Conservation (phyloP, 2,888 invertebrate genomes). For the Macrosoma leucophasiata region DNA sequence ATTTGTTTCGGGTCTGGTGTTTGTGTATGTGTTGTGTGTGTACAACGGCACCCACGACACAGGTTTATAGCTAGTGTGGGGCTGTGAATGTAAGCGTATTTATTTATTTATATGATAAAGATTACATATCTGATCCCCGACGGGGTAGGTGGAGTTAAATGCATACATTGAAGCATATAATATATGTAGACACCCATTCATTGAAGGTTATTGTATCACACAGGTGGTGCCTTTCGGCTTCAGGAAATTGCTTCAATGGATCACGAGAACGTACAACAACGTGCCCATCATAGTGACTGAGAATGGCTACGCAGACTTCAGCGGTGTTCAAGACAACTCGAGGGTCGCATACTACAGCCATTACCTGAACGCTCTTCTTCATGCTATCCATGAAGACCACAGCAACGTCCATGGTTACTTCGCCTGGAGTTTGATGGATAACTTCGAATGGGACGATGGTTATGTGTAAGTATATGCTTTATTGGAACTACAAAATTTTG, state of each 20-base stretch:
- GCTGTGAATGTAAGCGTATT: too few relatives aligned
- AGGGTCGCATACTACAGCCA: slow-evolving; percentile 77
- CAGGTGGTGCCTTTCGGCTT: slow-evolving; percentile 77
- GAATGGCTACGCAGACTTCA: slow-evolving; percentile 72
- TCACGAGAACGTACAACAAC: slow-evolving; percentile 68
- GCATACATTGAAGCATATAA: too few relatives aligned
- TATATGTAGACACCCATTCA: too few relatives aligned
- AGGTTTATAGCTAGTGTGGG: too few relatives aligned
- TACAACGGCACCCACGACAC: too few relatives aligned
- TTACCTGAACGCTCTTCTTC: slow-evolving; percentile 63
- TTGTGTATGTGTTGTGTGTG: too few relatives aligned
- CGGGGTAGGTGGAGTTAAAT: too few relatives aligned
- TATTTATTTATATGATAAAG: too few relatives aligned
- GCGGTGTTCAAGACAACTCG: slow-evolving; percentile 66
- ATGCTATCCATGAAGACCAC: slow-evolving; percentile 74
- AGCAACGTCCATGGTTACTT: slow-evolving; percentile 82
- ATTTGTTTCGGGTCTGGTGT: too few relatives aligned
- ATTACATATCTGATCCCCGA: too few relatives aligned
- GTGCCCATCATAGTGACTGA: slow-evolving; percentile 74
- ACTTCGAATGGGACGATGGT: slow-evolving; percentile 88
- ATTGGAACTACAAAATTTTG: too few relatives aligned
- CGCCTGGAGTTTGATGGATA: slow-evolving; percentile 89
- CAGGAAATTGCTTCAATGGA: slow-evolving; percentile 70
- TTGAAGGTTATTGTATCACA: too few relatives aligned
- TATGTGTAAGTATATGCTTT: slow-evolving; percentile 76